phyloP scores from a whole-genome alignment of 2,888 invertebrate species.

The Lasioglossum villosulum region DNA sequence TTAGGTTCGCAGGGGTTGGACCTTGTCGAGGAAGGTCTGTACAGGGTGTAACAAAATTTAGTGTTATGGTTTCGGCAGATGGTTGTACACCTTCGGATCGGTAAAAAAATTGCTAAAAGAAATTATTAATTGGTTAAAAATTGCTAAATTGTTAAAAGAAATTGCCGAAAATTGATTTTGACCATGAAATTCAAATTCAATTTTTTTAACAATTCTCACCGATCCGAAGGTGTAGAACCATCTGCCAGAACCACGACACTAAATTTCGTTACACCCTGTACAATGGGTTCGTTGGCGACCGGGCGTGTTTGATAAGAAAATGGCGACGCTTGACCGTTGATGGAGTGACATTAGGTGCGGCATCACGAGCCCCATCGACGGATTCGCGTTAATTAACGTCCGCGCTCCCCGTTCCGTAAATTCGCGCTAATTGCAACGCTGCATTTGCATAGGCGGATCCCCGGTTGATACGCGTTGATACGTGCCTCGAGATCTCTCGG shows the following conservation, averaged over 20 bases:
- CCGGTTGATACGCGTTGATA: slow-evolving; percentile 36
- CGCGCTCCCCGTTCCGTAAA: slow-evolving; percentile 44
- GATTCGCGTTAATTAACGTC: slow-evolving; percentile 61
- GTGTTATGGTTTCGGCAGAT: no score
- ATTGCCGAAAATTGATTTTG: no score
- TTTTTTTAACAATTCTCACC: no score
- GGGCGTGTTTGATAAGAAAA: slow-evolving; percentile 36
- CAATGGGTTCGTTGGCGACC: not conserved
- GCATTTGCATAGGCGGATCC: slow-evolving; percentile 51
- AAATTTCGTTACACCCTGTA: no score
- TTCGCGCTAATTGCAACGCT: slow-evolving; percentile 51
- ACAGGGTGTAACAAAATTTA: no score
- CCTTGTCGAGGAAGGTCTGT: not conserved
- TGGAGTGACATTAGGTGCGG: slow-evolving; percentile 43
- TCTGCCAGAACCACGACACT: no score
- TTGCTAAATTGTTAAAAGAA: no score
- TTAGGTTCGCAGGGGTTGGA: not conserved
- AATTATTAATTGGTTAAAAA: no score
- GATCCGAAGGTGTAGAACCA: no score
- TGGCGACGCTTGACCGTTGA: slow-evolving; percentile 26
- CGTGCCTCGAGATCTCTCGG: slow-evolving; percentile 36
- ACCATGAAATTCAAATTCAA: no score
- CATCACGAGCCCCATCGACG: slow-evolving; percentile 37
- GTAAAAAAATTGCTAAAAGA: no score
- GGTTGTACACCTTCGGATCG: no score